Evolutionary conservation across 2,113 vertebrate species (phyloP).

Genomic region (Cyprinodon tularosa): DNA sequence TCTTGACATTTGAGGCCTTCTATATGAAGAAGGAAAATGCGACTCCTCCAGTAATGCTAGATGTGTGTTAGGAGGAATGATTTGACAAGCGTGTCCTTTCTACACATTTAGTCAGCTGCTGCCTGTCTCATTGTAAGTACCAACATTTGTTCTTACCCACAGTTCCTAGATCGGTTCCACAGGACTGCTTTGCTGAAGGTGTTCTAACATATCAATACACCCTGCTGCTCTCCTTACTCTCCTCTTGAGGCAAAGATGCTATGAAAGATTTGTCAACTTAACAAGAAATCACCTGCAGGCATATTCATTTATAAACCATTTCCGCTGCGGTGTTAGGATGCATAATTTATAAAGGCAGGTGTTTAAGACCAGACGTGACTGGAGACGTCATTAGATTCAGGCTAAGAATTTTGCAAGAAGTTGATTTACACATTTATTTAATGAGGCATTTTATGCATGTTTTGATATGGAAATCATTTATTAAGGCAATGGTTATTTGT

Average conservation of each 20-base stretch:
- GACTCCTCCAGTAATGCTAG: background rate
- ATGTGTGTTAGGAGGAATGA: background rate
- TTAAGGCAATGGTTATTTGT: too few species aligned
- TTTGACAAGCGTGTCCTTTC: constrained; percentile 5
- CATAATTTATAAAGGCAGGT: background rate
- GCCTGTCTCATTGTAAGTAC: constrained; percentile 6
- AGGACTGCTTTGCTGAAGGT: constrained; percentile 8
- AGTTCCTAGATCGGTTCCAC: constrained; percentile 5
- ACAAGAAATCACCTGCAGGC: background rate
- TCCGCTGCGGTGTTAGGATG: background rate
- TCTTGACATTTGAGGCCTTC: too few species aligned
- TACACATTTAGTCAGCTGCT: background rate
- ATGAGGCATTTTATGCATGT: background rate
- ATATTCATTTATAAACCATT: background rate
- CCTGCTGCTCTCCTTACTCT: constrained; percentile 15
- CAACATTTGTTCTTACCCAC: background rate
- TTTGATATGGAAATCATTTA: too few species aligned
- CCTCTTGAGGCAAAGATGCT: background rate
- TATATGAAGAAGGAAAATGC: background rate
- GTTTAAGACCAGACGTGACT: background rate
- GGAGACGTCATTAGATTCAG: background rate
- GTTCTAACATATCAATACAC: background rate
- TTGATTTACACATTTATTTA: background rate
- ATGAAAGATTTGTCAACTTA: constrained; percentile 7
- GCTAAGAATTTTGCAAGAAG: background rate